Conservation (phyloP, 37 sponge, comb jelly and placozoan species). For the Beroe ovata region DNA sequence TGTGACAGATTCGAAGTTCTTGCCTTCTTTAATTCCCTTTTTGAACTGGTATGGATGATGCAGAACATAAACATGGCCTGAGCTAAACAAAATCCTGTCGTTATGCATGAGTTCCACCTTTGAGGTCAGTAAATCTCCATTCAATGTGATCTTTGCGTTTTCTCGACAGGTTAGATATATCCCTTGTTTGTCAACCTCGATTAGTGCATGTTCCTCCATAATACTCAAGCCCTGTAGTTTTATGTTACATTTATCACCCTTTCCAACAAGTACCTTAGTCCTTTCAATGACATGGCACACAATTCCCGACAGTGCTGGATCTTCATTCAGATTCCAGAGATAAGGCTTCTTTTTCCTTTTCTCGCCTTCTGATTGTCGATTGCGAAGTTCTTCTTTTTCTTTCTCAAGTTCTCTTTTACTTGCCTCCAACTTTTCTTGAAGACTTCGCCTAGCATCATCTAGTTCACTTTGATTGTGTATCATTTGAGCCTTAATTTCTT, state of each 20-base stretch:
- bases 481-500: constrained; percentile 70
- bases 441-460: constrained; percentile 71
- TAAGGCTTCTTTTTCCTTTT: constrained; percentile 72
- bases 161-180: constrained; percentile 52
- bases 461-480: constrained; percentile 72
- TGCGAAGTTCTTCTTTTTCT: constrained; percentile 68
- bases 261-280: constrained; percentile 51
- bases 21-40: constrained; percentile 55
- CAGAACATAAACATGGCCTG: constrained; percentile 77
- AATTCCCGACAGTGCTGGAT: constrained; percentile 77
- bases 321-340: constrained; percentile 82
- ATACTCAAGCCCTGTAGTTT: constrained; percentile 71
- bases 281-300: constrained; percentile 69
- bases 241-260: constrained; percentile 39
- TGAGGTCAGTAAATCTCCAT: constrained; percentile 69
- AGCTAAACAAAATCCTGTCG: constrained; percentile 76
- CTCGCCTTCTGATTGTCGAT: constrained; percentile 27
- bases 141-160: constrained; percentile 72
- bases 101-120: constrained; percentile 73
- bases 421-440: constrained; percentile 71
- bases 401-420: constrained; percentile 62
- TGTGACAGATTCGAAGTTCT: constrained; percentile 69
- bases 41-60: constrained; percentile 79
- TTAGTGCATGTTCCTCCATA: constrained; percentile 70
- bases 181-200: constrained; percentile 63